Percentiles rank a stretch among this genome's conserved stretches.
These are phyloP conservation scores for Tokudaia muenninki DNA, from an alignment of 2,797 vertebrate species.

Conservation along the genomic window DNA sequence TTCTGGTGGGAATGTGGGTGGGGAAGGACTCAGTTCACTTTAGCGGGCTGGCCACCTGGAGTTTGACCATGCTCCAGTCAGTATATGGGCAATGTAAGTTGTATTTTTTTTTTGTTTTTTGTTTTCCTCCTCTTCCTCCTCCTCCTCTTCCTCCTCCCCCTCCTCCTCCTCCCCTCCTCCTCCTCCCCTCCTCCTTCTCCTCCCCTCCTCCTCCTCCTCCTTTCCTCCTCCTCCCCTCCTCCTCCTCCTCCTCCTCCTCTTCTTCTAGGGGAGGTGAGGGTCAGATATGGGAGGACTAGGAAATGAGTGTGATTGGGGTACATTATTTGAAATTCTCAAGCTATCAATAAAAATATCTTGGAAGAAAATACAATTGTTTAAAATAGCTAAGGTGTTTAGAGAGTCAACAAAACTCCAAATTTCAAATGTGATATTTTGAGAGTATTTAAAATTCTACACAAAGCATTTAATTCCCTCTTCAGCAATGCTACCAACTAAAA, in stretches of 20 bases:
- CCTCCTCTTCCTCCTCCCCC: too few species aligned
- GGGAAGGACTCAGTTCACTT: not conserved
- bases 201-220: too few species aligned
- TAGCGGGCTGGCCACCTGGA: not conserved
- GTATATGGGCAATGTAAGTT: not conserved
- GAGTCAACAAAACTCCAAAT: conserved; percentile 2
- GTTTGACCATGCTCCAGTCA: not conserved
- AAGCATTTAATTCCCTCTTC: conserved; percentile 43
- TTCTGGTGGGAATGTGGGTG: not conserved
- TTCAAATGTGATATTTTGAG: conserved; percentile 51
- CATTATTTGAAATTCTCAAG: not conserved
- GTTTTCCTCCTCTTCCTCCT: too few species aligned
- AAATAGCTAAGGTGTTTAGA: conserved; percentile 40
- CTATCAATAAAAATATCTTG: not conserved
- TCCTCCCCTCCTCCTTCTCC: rapidly evolving
- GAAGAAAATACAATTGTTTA: not conserved
- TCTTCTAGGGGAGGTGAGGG: too few species aligned
- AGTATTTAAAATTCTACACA: conserved; percentile 47
- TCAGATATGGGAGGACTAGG: too few species aligned
- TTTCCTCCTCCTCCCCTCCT: not conserved
- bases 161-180: too few species aligned
- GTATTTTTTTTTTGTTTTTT: not conserved
- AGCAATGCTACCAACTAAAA: conserved; percentile 48
- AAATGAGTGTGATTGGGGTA: not conserved
- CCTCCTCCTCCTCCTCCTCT: rapidly evolving